phyloP scores from a whole-genome alignment of 2,888 invertebrate genomes.

The Cryptus armator region DNA sequence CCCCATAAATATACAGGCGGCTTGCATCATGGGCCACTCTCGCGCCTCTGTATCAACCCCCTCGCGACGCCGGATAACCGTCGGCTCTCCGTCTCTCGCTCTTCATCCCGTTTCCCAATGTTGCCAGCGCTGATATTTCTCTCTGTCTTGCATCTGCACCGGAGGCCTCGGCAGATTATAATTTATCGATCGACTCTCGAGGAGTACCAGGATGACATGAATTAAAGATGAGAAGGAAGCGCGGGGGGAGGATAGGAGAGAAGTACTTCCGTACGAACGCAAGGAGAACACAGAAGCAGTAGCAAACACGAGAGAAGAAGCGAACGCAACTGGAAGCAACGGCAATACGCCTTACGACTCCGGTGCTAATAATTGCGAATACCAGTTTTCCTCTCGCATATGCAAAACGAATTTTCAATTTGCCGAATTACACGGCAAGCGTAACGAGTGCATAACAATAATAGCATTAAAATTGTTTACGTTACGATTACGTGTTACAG shows the following conservation, averaged over 20 bases:
- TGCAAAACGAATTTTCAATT: constrained; percentile 40
- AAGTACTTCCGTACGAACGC: constrained; percentile 78
- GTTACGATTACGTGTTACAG: no score
- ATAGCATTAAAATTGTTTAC: background rate
- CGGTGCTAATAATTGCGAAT: constrained; percentile 62
- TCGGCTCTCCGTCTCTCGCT: constrained; percentile 67
- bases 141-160: constrained; percentile 69
- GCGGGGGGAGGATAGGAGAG: constrained; percentile 73
- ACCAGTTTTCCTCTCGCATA: constrained; percentile 36
- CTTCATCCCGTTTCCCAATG: constrained; percentile 13
- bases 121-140: constrained; percentile 60
- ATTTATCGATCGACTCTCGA: constrained; percentile 83
- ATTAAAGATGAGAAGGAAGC: constrained; percentile 83
- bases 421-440: background rate
- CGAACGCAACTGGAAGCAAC: constrained; percentile 62
- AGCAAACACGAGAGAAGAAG: constrained; percentile 44
- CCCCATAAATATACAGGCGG: constrained; percentile 68
- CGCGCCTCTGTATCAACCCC: constrained; percentile 34
- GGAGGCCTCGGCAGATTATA: constrained; percentile 82
- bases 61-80: constrained; percentile 77
- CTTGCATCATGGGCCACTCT: constrained; percentile 65
- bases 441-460: constrained; percentile 5
- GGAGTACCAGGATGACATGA: constrained; percentile 82
- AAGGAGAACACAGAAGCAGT: constrained; percentile 49
- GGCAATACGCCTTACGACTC: constrained; percentile 43